Conservation (phyloP, 1,140 invertebrate genomes). For the Musca domestica region DNA sequence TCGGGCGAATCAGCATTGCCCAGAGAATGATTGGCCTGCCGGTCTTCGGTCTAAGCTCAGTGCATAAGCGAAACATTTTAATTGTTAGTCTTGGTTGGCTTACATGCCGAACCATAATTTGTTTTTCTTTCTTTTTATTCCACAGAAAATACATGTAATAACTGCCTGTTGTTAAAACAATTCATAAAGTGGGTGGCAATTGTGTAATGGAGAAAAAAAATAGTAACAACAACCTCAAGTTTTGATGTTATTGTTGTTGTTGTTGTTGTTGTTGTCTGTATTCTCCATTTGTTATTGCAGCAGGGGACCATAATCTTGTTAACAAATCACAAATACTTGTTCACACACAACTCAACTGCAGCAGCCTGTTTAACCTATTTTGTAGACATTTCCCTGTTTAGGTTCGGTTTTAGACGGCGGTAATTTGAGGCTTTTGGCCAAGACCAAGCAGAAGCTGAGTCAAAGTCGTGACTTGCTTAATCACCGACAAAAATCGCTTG, state of each 20-base stretch:
- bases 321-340: conserved; percentile 53
- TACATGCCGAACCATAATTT: conserved; percentile 6
- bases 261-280: too few species aligned
- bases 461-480: not conserved
- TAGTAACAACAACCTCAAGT: too few species aligned
- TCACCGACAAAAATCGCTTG: too few species aligned
- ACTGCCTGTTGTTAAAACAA: not conserved
- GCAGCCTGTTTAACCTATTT: too few species aligned
- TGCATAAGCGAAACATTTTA: not conserved
- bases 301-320: conserved; percentile 42
- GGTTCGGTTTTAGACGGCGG: too few species aligned
- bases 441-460: not conserved
- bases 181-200: conserved; percentile 15
- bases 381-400: too few species aligned
- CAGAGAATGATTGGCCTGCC: not conserved
- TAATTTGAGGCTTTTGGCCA: not conserved
- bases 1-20: not conserved
- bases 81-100: not conserved
- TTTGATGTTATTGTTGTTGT: too few species aligned
- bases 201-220: not conserved
- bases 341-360: conserved; percentile 34
- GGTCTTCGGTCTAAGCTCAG: not conserved
- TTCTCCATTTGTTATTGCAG: too few species aligned
- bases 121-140: not conserved
- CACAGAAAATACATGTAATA: not conserved